phyloP scores from a whole-genome alignment of 92 coral and sea anemone species.

The Chrysogorgia sp. region DNA sequence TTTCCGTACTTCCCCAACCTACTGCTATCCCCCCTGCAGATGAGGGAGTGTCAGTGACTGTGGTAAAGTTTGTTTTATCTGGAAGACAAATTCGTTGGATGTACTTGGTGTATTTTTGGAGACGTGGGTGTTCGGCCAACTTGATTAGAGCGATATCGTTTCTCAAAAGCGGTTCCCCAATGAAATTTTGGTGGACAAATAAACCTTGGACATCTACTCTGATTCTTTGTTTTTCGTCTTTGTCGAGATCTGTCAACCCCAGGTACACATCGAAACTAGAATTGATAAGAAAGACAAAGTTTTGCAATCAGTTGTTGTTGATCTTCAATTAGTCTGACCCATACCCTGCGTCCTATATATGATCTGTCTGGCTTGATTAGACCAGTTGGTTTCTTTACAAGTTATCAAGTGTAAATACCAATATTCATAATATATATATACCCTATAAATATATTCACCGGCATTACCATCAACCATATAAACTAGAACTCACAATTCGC shows the following conservation, averaged over 20 bases:
- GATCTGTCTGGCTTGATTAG: too few relatives aligned
- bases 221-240: background rate
- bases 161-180: background rate
- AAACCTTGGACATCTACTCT: constrained; percentile 4
- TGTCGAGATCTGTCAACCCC: background rate
- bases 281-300: too few relatives aligned
- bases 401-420: too few relatives aligned
- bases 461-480: too few relatives aligned
- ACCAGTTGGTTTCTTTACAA: too few relatives aligned
- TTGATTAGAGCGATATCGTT: constrained; percentile 75
- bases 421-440: too few relatives aligned
- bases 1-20: constrained; percentile 74
- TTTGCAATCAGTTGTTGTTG: too few relatives aligned
- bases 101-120: constrained; percentile 21
- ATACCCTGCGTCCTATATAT: too few relatives aligned
- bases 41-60: constrained; percentile 39
- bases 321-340: too few relatives aligned
- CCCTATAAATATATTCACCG: too few relatives aligned
- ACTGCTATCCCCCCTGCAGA: constrained; percentile 55
- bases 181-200: constrained; percentile 57
- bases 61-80: constrained; percentile 27
- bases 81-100: constrained; percentile 73
- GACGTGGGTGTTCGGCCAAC: constrained; percentile 43
- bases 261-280: background rate
- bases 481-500: too few relatives aligned